These are phyloP conservation scores for Montipora efflorescens DNA, from an alignment of 64 coral and sea anemone genomes.

Conservation along the genomic window DNA sequence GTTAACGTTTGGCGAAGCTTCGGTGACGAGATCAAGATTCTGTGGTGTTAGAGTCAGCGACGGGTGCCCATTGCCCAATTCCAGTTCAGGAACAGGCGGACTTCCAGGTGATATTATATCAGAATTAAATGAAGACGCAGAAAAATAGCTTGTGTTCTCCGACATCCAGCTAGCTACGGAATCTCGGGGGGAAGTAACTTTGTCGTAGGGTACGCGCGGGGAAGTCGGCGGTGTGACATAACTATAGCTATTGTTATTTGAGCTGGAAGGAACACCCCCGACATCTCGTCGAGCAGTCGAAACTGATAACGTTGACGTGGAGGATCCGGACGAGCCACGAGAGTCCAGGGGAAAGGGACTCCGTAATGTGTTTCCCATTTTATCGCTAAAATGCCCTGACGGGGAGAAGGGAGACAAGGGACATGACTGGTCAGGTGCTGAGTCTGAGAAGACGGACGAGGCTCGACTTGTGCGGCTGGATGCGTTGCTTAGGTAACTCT, in stretches of 20 bases:
- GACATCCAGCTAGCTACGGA: slow-evolving; percentile 25
- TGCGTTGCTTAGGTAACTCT: slow-evolving; percentile 15
- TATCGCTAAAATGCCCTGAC: neutral
- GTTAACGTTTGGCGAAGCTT: neutral
- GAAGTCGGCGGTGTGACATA: slow-evolving; percentile 24
- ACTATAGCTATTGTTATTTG: slow-evolving; percentile 35
- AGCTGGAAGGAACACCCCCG: neutral
- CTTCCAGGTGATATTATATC: neutral
- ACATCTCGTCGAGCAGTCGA: neutral
- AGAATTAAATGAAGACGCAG: slow-evolving; percentile 26
- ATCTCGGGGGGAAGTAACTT: neutral
- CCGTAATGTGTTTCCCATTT: neutral
- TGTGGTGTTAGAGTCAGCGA: neutral
- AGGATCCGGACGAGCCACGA: slow-evolving; percentile 35
- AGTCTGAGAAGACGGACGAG: slow-evolving; percentile 25
- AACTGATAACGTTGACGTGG: slow-evolving; percentile 21
- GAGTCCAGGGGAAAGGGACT: slow-evolving; percentile 3
- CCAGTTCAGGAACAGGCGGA: neutral
- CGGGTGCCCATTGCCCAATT: neutral
- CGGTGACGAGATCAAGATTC: neutral
- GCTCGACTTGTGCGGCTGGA: neutral
- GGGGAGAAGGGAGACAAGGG: neutral
- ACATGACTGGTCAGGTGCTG: neutral
- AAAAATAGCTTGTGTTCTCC: slow-evolving; percentile 25
- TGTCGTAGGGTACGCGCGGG: slow-evolving; percentile 4